These are phyloP conservation scores for Philaenus spumarius DNA, from an alignment of 1,140 invertebrate genomes.

Conservation along the genomic window DNA sequence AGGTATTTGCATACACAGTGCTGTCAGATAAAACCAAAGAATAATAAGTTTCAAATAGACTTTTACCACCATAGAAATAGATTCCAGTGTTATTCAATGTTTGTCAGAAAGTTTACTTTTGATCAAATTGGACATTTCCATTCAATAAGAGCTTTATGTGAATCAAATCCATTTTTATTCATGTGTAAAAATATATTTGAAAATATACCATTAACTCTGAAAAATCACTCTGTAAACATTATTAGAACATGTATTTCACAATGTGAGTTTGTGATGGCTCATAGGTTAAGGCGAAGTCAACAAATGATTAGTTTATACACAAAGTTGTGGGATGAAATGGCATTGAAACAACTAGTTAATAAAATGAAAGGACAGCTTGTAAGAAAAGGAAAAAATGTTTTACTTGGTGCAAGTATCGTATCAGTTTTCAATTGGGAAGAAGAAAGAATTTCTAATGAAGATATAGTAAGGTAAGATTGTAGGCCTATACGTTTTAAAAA, in stretches of 20 bases:
- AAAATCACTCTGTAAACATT: slow-evolving; percentile 42
- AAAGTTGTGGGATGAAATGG: slow-evolving; percentile 52
- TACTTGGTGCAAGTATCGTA: slow-evolving; percentile 33
- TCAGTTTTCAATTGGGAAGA: slow-evolving; percentile 48
- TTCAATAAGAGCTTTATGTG: slow-evolving; percentile 29
- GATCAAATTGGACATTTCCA: too few relatives aligned
- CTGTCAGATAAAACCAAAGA: too few relatives aligned
- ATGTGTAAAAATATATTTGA: slow-evolving; percentile 3
- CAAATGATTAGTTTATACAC: slow-evolving; percentile 55
- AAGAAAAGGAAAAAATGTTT: slow-evolving; percentile 31
- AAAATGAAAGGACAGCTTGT: slow-evolving; percentile 44
- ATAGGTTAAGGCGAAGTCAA: slow-evolving; percentile 50
- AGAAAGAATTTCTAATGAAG: slow-evolving; percentile 45
- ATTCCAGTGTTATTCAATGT: too few relatives aligned
- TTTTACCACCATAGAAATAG: too few relatives aligned
- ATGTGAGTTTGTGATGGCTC: slow-evolving; percentile 55
- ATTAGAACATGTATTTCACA: slow-evolving; percentile 49
- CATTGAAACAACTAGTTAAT: slow-evolving; percentile 46
- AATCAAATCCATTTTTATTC: slow-evolving; percentile 36
- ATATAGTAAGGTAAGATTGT: slow-evolving; percentile 42
- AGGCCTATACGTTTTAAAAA: too few relatives aligned
- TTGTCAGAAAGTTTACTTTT: too few relatives aligned
- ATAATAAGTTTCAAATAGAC: too few relatives aligned
- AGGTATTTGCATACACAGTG: too few relatives aligned
- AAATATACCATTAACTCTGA: slow-evolving; percentile 21